Evolutionary conservation across 92 coral and sea anemone species (phyloP), one percentile per base, ranked within the genome.

Genomic region (Phenganax marumi): DNA sequence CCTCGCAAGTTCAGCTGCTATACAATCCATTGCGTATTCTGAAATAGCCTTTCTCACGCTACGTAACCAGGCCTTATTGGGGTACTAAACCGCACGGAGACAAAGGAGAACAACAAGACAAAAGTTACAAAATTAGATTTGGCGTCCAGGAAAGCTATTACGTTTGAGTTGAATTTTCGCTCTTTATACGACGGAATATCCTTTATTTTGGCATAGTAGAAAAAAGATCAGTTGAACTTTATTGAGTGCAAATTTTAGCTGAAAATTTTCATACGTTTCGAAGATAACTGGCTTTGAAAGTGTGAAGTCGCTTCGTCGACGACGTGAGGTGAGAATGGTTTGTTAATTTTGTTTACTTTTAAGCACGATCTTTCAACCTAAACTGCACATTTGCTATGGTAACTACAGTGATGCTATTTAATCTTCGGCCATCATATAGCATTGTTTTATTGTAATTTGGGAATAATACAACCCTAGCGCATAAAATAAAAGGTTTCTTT

Each of bases 191-290:
- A 57, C 64, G 21, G 64, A 57, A 57, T 57, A 57, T 57, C 64
- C 3, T 57, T 11, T 57, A 57, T 57, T 57, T 57, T 57, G 21
- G 64, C 21, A 11, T 57, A 17, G 64, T 57, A 17, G 8, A 57
- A 57, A 57, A 57, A 57, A 57, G 12, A 57, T 57, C 21, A 57
- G 64, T 57, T 22, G 21, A 57, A 57, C 64, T 57, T 57, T 9
- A 57, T 57, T 57, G n/a, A n/a, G n/a, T n/a, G n/a, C n/a, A n/a
- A n/a, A n/a, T n/a, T n/a, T n/a, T n/a, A n/a, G n/a, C n/a, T 57
- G 64, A 57, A 11, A 57, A 57, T 57, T 57, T 57, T 57, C 64
- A 57, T 57, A 57, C 64, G 64, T 57, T 57, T 57, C 64, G 64
- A 57, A 57, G 64, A 57, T 57, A 57, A 57, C 64, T 57, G 64